Evolutionary conservation across 2,113 vertebrate genomes (phyloP).

Genomic region (Aplodontia rufa): DNA sequence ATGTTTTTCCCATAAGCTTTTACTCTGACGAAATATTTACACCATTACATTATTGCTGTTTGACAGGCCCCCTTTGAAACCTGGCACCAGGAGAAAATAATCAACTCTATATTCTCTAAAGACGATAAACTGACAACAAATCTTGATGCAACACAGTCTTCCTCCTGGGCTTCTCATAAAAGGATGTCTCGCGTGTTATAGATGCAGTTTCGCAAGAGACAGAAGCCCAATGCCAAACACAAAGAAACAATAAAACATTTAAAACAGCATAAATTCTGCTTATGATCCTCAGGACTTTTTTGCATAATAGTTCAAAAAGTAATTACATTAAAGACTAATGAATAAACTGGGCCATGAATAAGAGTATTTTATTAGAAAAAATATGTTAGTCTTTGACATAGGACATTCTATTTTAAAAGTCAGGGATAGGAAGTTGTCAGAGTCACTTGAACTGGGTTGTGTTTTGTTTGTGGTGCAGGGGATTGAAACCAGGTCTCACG

Average conservation of each 20-base stretch:
- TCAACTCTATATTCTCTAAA: neutral
- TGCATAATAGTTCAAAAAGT: neutral
- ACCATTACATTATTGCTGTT: neutral
- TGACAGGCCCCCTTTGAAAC: neutral
- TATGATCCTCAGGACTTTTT: neutral
- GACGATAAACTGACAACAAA: neutral
- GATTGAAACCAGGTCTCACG: neutral
- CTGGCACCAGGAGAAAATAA: neutral
- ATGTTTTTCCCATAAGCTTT: slow-evolving; percentile 28
- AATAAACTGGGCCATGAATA: neutral
- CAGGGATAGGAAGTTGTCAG: neutral
- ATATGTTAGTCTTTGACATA: neutral
- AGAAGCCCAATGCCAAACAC: neutral
- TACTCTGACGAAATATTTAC: slow-evolving; percentile 40
- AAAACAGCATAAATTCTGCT: neutral
- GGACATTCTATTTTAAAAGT: neutral
- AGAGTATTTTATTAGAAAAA: neutral
- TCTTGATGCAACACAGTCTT: neutral
- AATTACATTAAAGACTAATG: slow-evolving; percentile 1
- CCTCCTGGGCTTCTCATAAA: neutral
- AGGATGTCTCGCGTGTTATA: neutral
- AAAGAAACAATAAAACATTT: neutral
- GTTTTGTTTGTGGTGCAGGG: neutral
- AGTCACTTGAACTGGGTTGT: neutral
- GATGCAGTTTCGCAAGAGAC: neutral